A percentile compares a stretch with the other conserved stretches of the same genome.
Evolutionary conservation across 2,113 vertebrate genomes (phyloP).

Genomic region (Casuarius casuarius): DNA sequence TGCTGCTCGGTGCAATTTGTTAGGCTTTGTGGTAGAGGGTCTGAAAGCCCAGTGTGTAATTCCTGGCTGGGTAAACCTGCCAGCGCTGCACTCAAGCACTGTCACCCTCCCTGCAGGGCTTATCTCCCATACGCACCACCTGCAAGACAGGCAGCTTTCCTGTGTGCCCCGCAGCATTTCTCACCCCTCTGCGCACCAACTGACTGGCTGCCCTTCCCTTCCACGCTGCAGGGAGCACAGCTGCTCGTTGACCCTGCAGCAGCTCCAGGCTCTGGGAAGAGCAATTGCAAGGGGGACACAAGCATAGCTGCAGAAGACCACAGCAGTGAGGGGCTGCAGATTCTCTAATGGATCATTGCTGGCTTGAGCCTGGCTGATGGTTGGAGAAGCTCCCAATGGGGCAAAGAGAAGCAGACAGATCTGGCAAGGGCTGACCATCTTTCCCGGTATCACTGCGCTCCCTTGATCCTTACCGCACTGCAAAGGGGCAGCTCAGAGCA

Average conservation of each 20-base stretch:
- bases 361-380: neutral
- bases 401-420: neutral
- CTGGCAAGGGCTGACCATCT: neutral
- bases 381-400: neutral
- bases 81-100: no score
- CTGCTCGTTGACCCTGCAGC: no score
- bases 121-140: no score
- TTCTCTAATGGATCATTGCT: neutral
- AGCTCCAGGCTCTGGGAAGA: neutral
- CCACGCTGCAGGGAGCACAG: no score
- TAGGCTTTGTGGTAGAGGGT: neutral
- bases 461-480: neutral
- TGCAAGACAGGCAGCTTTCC: no score
- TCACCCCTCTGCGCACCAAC: no score
- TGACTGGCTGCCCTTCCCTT: no score
- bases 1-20: neutral
- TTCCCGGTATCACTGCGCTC: neutral
- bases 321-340: accelerated
- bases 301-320: neutral
- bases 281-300: neutral
- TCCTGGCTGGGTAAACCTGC: no score
- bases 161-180: no score
- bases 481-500: neutral
- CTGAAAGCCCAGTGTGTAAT: accelerated
- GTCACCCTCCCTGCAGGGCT: no score